These are phyloP conservation scores for Conomelus anceps DNA, from an alignment of 2,888 invertebrate species.

Conservation along the genomic window DNA sequence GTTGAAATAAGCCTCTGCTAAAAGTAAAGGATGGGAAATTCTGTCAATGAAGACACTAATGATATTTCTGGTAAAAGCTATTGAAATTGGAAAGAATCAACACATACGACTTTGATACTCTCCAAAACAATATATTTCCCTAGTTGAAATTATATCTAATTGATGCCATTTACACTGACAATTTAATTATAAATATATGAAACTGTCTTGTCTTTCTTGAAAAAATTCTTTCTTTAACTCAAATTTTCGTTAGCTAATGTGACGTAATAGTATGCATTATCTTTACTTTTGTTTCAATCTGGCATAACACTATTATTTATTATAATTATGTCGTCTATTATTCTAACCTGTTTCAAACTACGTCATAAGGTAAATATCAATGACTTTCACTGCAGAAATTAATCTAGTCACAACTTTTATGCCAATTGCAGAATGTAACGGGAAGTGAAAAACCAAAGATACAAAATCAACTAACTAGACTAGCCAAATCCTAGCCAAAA, in stretches of 20 bases:
- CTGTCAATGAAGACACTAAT: no score
- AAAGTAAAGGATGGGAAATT: no score
- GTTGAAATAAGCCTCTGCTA: no score
- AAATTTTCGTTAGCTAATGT: neutral
- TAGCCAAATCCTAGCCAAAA: neutral
- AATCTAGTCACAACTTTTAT: neutral
- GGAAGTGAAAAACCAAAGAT: neutral
- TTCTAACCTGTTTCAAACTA: neutral
- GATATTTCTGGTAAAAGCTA: no score
- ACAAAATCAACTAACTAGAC: neutral
- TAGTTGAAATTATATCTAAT: no score
- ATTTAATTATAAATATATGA: no score
- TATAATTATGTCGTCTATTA: neutral
- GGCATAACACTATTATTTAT: neutral
- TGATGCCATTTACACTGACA: no score
- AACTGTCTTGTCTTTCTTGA: neutral
- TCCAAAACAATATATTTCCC: no score
- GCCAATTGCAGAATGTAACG: neutral
- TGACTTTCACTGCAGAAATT: neutral
- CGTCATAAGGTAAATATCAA: neutral
- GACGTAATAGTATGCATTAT: neutral
- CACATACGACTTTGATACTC: no score
- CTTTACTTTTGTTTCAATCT: neutral
- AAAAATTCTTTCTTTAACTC: no score
- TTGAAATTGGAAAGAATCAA: no score